Percentiles rank a stretch among this genome's conserved stretches.
Evolutionary conservation across 2,888 invertebrate species (phyloP).

Genomic region (Clanis bilineata): DNA sequence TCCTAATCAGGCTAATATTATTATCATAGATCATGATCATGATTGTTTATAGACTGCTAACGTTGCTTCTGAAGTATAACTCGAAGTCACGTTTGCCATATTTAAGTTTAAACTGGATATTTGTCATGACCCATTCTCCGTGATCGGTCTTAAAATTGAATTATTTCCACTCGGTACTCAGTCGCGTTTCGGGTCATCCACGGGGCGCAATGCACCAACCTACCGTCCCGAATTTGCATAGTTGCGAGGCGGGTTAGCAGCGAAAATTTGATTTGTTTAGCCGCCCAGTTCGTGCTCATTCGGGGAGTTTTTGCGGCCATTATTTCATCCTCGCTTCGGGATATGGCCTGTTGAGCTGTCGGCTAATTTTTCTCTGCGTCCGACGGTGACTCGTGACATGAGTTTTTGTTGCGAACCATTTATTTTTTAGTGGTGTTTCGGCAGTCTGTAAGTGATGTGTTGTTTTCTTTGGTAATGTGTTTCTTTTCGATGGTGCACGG

Average conservation of each 20-base stretch:
- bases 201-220: constrained; percentile 30
- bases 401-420: constrained; percentile 29
- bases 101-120: constrained; percentile 55
- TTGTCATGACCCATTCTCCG: constrained; percentile 41
- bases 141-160: constrained; percentile 63
- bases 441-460: background rate
- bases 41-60: too few relatives aligned
- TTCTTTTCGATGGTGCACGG: background rate
- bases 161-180: constrained; percentile 52
- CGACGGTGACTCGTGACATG: constrained; percentile 28
- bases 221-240: constrained; percentile 50
- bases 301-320: constrained; percentile 29
- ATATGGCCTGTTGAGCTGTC: constrained; percentile 28
- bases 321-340: constrained; percentile 29
- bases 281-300: constrained; percentile 27
- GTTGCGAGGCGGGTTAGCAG: constrained; percentile 34
- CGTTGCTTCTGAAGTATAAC: too few relatives aligned
- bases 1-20: too few relatives aligned
- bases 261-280: constrained; percentile 45
- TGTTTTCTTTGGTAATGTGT: background rate
- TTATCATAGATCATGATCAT: too few relatives aligned
- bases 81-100: constrained; percentile 39
- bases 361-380: constrained; percentile 36
- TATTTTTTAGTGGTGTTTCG: constrained; percentile 14
- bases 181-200: constrained; percentile 34